Conservation (phyloP, 2,113 vertebrate species). For the Lagopus muta region DNA sequence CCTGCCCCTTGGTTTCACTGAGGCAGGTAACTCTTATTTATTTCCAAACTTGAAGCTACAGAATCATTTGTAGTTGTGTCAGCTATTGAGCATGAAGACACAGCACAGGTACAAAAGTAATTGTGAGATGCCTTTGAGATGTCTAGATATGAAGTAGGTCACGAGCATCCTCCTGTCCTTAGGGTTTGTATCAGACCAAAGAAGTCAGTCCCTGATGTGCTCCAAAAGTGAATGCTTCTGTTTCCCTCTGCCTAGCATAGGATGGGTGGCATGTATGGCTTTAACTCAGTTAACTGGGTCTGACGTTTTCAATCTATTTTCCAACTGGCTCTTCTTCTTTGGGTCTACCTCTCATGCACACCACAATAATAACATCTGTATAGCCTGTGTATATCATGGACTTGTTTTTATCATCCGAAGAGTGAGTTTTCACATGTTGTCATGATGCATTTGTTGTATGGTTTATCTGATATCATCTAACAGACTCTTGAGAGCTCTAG, state of each 20-base stretch:
- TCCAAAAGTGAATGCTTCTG: not conserved
- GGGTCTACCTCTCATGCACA: not conserved
- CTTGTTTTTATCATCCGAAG: not conserved
- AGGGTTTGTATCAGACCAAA: not conserved
- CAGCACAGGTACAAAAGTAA: not conserved
- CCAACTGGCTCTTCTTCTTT: not conserved
- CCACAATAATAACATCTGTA: not conserved
- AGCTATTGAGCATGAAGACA: not conserved
- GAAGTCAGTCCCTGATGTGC: not conserved
- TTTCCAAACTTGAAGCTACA: not conserved
- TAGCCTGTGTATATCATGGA: accelerated
- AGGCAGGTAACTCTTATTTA: not conserved
- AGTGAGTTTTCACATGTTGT: not conserved
- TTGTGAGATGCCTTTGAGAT: not conserved
- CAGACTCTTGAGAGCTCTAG: not conserved
- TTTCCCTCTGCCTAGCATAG: not conserved
- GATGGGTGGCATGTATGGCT: not conserved
- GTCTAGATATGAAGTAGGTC: not conserved
- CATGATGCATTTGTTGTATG: not conserved
- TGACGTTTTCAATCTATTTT: not conserved
- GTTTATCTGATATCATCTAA: not conserved
- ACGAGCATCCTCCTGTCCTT: not conserved
- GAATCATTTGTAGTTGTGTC: not conserved
- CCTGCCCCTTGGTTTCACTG: not conserved
- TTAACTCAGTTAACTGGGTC: not conserved